Conservation (phyloP, 2,888 invertebrate genomes). For the Prosapia bicincta region DNA sequence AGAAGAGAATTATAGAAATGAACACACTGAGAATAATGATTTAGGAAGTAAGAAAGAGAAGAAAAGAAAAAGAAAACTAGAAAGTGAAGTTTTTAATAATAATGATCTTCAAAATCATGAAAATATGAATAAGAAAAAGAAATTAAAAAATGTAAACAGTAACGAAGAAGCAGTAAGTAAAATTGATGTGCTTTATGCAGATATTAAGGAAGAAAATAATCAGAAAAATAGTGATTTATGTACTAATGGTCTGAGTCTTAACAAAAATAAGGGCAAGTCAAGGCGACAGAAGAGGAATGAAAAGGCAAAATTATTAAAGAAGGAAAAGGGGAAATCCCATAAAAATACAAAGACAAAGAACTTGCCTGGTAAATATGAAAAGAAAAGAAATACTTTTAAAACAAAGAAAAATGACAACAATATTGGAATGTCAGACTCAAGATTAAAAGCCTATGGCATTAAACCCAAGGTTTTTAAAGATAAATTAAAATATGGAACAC, state of each 20-base stretch:
- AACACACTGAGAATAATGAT: constrained; percentile 35
- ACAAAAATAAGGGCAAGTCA: not conserved
- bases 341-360: constrained; percentile 20
- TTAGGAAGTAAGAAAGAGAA: constrained; percentile 28
- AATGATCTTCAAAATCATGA: too few species aligned
- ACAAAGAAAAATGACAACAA: not conserved
- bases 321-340: not conserved
- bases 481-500: constrained; percentile 61
- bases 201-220: not conserved
- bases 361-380: constrained; percentile 26
- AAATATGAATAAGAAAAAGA: too few species aligned
- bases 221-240: not conserved
- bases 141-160: not conserved
- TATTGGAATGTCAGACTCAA: constrained; percentile 63
- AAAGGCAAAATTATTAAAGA: not conserved
- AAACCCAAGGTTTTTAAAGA: constrained; percentile 86
- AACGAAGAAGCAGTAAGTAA: not conserved
- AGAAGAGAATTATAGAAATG: too few species aligned
- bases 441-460: constrained; percentile 86
- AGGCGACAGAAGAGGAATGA: not conserved
- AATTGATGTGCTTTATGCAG: not conserved
- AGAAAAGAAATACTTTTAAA: constrained; percentile 14
- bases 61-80: constrained; percentile 28
- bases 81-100: too few species aligned
- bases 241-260: not conserved